Base-by-base conservation (phyloP, 2,888 invertebrate species). In the Serrognathus titanus region DNA sequence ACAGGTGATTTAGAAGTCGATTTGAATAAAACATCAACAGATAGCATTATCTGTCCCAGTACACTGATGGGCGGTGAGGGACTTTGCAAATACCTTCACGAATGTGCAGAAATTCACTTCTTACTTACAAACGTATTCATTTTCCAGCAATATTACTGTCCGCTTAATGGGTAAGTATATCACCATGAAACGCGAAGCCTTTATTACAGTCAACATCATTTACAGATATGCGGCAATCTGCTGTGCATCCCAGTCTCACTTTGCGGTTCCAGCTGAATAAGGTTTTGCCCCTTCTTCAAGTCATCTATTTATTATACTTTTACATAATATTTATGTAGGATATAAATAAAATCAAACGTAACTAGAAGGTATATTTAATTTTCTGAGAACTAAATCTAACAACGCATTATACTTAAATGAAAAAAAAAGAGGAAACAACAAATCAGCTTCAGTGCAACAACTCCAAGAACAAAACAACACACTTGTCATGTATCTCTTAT, bases 1-100 rank as follows among this genome's bases (percentile, higher is more conserved):
- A 31, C 38, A 65, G 63, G 63, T 39, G 48, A 37, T 10, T 66
- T 59, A 43, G 57, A 51, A 16, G 53, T 66, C 40, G 64, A 63
- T 36, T 55, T 62, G 20, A 62, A 66, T 31, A 62, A 54, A 52
- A 63, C 63, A 10, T 59, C 62, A 11, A 57, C 63, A 6, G 54
- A 47, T 8, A 51, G 61, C 24, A 35, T 57, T 7, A 51, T 55
- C 8, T 64, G 64, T 48, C 62, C 63, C 9, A 54, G 55, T 40
- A 53, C 61, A 7, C 61, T 61, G 4, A 48, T 54, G 11, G 60
- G 59, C 31, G 58, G 59, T n/a, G 54, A 58, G 6, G 65, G 66
- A 10, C 39, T 46, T 20, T 66, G 66, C 47, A 60, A 58, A 16
- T 41, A 66, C 7, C 24, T 66, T 7, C 55, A 54, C 20, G 52